These are phyloP conservation scores for Thyatira batis DNA, from an alignment of 2,888 invertebrate genomes.

Conservation along the genomic window DNA sequence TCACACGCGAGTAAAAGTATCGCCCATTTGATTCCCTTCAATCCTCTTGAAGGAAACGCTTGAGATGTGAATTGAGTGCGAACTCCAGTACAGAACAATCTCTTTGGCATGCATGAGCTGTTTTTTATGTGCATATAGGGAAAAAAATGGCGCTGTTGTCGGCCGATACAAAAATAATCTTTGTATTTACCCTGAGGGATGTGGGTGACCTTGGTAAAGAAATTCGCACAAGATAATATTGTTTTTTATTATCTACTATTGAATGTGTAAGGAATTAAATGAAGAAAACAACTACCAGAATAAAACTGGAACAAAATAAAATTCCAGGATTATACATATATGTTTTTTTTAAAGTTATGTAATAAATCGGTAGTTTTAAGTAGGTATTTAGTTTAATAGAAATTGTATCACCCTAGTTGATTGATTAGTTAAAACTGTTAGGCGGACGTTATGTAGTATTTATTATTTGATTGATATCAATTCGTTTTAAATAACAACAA, in stretches of 20 bases:
- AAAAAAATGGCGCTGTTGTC: background rate
- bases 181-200: background rate
- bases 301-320: too few relatives aligned
- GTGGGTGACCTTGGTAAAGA: background rate
- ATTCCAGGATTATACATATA: too few relatives aligned
- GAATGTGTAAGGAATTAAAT: too few relatives aligned
- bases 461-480: too few relatives aligned
- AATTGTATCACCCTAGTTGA: too few relatives aligned
- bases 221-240: background rate
- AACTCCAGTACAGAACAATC: slow-evolving; percentile 8
- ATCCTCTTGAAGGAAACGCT: slow-evolving; percentile 30
- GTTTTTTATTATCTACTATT: background rate
- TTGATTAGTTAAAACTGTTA: too few relatives aligned
- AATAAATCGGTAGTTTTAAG: too few relatives aligned
- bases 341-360: too few relatives aligned
- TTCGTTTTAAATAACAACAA: too few relatives aligned
- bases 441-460: too few relatives aligned
- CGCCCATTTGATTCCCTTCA: slow-evolving; percentile 29
- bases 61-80: slow-evolving; percentile 26
- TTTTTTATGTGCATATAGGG: slow-evolving; percentile 21
- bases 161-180: background rate
- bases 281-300: too few relatives aligned
- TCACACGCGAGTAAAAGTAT: slow-evolving; percentile 16
- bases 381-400: too few relatives aligned
- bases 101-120: slow-evolving; percentile 25